Evolutionary conservation across 2,888 invertebrate species (phyloP).

Genomic region (Busseola fusca): DNA sequence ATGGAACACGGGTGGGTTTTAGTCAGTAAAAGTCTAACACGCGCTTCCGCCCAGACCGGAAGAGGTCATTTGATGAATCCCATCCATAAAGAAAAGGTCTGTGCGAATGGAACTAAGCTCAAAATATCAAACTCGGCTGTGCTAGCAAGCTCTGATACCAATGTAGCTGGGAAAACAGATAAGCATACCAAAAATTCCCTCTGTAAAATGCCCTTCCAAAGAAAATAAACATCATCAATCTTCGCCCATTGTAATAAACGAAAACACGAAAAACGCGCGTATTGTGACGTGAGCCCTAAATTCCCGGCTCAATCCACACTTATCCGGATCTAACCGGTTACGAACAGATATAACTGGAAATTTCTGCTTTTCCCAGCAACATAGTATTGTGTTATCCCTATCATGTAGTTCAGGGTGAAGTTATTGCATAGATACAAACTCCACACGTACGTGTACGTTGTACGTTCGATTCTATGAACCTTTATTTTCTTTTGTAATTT

Average conservation of each 20-base stretch:
- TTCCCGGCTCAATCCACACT: slow-evolving; percentile 21
- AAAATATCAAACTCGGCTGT: not conserved
- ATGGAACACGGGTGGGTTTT: too few relatives aligned
- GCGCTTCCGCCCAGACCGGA: too few relatives aligned
- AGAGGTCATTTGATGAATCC: too few relatives aligned
- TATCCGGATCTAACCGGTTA: slow-evolving; percentile 15
- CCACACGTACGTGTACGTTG: not conserved
- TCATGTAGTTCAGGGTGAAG: not conserved
- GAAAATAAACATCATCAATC: slow-evolving; percentile 36
- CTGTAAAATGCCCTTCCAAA: slow-evolving; percentile 10
- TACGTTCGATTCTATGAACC: not conserved
- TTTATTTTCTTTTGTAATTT: not conserved
- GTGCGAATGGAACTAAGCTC: not conserved
- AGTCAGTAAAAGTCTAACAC: too few relatives aligned
- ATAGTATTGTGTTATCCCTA: not conserved
- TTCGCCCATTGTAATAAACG: slow-evolving; percentile 20
- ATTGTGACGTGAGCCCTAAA: slow-evolving; percentile 17
- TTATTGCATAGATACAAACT: not conserved
- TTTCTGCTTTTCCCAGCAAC: not conserved
- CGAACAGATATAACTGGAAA: slow-evolving; percentile 3
- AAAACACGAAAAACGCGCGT: slow-evolving; percentile 8
- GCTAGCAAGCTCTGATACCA: not conserved
- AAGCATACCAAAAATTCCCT: not conserved
- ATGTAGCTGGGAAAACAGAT: slow-evolving; percentile 7
- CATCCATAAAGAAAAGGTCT: too few relatives aligned